A percentile compares a stretch with the other conserved stretches of the same genome.
Conservation (phyloP, 1,140 invertebrate species). For the Drosophila ohnishii region DNA sequence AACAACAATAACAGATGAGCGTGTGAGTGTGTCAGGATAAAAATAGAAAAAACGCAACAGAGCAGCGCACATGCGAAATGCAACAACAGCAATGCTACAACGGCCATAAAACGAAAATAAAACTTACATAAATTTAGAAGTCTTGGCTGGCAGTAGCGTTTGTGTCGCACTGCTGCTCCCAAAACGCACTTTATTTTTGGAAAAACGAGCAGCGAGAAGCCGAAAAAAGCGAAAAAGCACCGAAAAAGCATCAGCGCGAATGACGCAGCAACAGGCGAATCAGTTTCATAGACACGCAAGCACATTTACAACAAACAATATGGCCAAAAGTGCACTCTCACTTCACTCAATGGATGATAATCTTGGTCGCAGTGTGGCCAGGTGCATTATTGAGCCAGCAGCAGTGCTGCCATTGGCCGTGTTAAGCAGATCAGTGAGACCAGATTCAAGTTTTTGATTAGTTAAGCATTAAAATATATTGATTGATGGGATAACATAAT, state of each 20-base stretch:
- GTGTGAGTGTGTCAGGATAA: slow-evolving; percentile 40
- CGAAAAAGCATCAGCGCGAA: slow-evolving; percentile 18
- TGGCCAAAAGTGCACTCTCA: slow-evolving; percentile 21
- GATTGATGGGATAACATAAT: too few species aligned
- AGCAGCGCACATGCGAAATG: slow-evolving; percentile 53
- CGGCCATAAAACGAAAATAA: slow-evolving; percentile 78
- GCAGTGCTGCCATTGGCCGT: slow-evolving; percentile 1
- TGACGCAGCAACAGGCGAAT: slow-evolving; percentile 39
- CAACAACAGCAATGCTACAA: slow-evolving; percentile 40
- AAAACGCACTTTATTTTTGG: slow-evolving; percentile 79
- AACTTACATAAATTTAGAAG: slow-evolving; percentile 80
- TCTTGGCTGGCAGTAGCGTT: slow-evolving; percentile 37
- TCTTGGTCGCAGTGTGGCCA: slow-evolving; percentile 16
- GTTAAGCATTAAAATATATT: too few species aligned
- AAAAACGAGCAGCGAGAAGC: slow-evolving; percentile 42
- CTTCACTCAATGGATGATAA: slow-evolving; percentile 8
- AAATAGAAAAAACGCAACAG: slow-evolving; percentile 55
- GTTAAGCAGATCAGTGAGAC: too few species aligned
- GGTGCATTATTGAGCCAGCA: background rate
- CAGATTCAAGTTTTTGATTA: background rate
- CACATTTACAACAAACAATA: slow-evolving; percentile 15
- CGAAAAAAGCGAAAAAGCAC: slow-evolving; percentile 20
- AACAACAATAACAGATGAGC: slow-evolving; percentile 23
- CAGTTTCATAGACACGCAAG: slow-evolving; percentile 28
- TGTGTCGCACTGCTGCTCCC: slow-evolving; percentile 74